Evolutionary conservation across 2,888 invertebrate species (phyloP), one percentile per base, ranked within the genome.

Genomic region (Diadegma fenestrale): DNA sequence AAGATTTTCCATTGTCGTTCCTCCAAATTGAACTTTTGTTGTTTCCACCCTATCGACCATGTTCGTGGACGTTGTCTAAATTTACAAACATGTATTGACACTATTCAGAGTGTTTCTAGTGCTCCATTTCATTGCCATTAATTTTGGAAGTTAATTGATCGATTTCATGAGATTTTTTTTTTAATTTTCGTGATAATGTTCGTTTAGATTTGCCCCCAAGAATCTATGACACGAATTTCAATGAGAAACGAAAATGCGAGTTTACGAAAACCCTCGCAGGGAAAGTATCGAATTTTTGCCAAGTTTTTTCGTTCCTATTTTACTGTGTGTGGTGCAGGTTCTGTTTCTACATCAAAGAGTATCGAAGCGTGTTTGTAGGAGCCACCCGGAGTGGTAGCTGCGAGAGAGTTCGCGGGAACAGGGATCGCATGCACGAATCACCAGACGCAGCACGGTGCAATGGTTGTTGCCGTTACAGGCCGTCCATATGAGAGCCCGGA

Each of bases 11-110:
- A 82, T 77, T 88, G 90, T 89, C 92, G 90, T 92, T 91, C 71
- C 89, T 86, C 86, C 90, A 91, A 92, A 92, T 93, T 92, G 92
- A 92, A 92, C 91, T 92, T 91, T 92, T 90, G 91, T 92, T 91
- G 91, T 92, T 85, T 89, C 85, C 89, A 86, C 85, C 87, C 89
- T 88, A 88, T 89, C 88, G 85, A 87, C 63, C 48, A 76, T 45
- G 63, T 64, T 48, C 45, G 5, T 26, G 33, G 33, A 79, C 30
- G 68, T 54, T 26, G 54, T 22, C 51, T 58, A 66, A 37, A 45
- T 51, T 1, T 22, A 72, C 54, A 61, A 22, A 37, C 12, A 61
- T n/a, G 12, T 58, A 66, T 26, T 58, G 37, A 37, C 0, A 10
- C 37, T 37, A 10, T 10, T 37, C 37, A 37, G 10, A 26, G 63